Conservation (phyloP, 2,113 vertebrate genomes). For the Otocyon megalotis region DNA sequence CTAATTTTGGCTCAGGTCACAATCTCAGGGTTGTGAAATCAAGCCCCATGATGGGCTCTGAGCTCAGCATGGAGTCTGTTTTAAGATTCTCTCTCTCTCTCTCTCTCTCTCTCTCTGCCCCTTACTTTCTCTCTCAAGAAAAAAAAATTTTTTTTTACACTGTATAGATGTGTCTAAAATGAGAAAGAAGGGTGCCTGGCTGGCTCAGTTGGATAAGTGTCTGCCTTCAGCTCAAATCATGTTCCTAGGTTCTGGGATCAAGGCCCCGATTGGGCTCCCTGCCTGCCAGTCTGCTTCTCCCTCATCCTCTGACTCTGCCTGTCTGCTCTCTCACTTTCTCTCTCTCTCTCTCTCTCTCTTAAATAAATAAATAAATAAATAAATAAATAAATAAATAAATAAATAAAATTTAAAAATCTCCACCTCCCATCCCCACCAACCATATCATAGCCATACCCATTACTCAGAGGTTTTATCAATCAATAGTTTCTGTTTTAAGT, state of each 20-base stretch:
- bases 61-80: neutral
- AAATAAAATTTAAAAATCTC: neutral
- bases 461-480: neutral
- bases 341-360: too few relatives aligned
- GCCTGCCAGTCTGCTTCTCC: too few relatives aligned
- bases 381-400: too few relatives aligned
- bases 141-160: neutral
- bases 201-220: too few relatives aligned
- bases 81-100: neutral
- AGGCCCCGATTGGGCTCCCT: too few relatives aligned
- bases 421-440: neutral
- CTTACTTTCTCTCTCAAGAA: neutral
- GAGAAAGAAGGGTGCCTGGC: neutral
- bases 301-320: too few relatives aligned
- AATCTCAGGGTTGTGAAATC: neutral
- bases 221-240: too few relatives aligned
- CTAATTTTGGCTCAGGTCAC: neutral
- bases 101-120: neutral
- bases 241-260: too few relatives aligned
- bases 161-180: neutral
- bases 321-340: too few relatives aligned
- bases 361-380: too few relatives aligned
- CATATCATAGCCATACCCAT: neutral
- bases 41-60: neutral
- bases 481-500: neutral